Evolutionary conservation across 2,888 invertebrate genomes (phyloP).

Genomic region (Eilema depressum): DNA sequence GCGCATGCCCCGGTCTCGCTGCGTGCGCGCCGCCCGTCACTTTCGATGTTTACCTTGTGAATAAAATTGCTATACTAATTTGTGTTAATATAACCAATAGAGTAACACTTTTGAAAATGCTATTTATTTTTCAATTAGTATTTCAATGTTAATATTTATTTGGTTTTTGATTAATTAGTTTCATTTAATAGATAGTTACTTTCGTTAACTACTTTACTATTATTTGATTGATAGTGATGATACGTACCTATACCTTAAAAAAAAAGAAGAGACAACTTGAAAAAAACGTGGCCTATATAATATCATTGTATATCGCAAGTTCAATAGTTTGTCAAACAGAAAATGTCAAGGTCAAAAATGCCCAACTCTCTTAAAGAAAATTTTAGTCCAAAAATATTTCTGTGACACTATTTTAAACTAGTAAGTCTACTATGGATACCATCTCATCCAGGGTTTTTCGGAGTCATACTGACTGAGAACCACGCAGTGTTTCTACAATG

Average conservation of each 20-base stretch:
- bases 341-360: no score
- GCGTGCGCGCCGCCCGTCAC: conserved; percentile 34
- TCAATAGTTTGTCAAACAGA: no score
- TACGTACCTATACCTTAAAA: no score
- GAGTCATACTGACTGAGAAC: background rate
- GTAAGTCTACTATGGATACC: no score
- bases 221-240: no score
- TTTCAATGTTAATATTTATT: background rate
- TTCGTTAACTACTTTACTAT: no score
- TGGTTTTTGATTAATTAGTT: background rate
- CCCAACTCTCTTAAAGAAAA: no score
- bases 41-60: conserved; percentile 49
- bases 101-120: background rate
- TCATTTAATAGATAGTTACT: no score
- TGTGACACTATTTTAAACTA: background rate
- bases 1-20: conserved; percentile 26
- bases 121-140: background rate
- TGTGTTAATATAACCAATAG: conserved; percentile 25
- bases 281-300: no score
- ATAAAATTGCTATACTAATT: conserved; percentile 27
- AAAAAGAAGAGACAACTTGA: no score
- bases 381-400: background rate
- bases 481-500: background rate
- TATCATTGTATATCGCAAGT: no score
- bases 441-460: background rate